These are phyloP conservation scores for Sphyrna mokarran DNA, from an alignment of 2,113 vertebrate species.

Conservation along the genomic window DNA sequence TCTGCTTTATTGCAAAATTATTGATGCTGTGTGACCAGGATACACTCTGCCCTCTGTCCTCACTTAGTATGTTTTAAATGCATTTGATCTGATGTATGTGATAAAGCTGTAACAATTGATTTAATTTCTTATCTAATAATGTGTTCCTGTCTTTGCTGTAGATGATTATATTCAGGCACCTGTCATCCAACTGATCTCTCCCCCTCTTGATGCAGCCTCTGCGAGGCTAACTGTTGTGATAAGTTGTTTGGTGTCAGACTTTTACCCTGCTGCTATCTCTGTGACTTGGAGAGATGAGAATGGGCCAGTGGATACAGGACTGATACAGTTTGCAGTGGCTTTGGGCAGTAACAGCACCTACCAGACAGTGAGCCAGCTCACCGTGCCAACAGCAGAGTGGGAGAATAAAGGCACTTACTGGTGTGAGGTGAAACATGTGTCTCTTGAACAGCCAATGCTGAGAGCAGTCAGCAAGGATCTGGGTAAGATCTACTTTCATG, in stretches of 20 bases:
- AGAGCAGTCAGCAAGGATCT: not conserved
- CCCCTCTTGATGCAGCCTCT: not conserved
- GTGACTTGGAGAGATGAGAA: conserved; percentile 1
- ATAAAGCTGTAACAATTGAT: not conserved
- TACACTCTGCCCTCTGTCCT: not conserved
- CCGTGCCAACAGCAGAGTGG: not conserved
- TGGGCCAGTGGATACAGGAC: not conserved
- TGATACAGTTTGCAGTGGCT: not conserved
- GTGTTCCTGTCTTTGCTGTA: not conserved
- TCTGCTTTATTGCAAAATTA: not conserved
- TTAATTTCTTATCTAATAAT: not conserved
- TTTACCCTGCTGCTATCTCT: not conserved
- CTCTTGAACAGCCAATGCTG: not conserved
- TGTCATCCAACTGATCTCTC: not conserved
- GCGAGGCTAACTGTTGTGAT: not conserved
- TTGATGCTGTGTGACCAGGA: not conserved
- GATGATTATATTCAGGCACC: not conserved
- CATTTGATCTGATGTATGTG: not conserved
- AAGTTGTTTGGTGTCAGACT: not conserved
- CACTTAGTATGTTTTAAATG: not conserved
- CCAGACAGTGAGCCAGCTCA: not conserved
- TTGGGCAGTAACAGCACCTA: not conserved
- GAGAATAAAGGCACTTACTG: not conserved
- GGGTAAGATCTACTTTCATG: not conserved
- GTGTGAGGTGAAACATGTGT: not conserved